Evolutionary conservation across 2,797 vertebrate species (phyloP), one percentile per base, ranked within the genome.

Genomic region (Sebastes oblongus): DNA sequence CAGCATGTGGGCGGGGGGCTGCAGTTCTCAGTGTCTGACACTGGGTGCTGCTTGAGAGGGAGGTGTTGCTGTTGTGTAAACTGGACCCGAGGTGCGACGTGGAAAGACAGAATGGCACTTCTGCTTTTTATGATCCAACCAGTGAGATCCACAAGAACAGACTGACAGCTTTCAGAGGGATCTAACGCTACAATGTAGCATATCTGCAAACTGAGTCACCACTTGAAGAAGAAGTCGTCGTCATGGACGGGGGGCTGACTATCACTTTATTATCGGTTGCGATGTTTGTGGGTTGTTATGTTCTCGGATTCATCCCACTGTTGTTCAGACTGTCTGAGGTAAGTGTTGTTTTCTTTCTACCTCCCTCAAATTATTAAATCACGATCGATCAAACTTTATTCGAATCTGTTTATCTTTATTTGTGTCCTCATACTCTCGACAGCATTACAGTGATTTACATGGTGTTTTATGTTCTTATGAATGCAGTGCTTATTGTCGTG

Each of bases 231-330:
- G 20, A 32, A 27, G 55, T 4, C 34, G 50, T 24, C 70, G 82
- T 27, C 80, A 97, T 97, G 96, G 96, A 97, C 77, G 96, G 94
- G 2, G 95, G 92, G 0, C 8, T 94, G 39, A 89, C 86, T 36
- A 87, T 97, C 56, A 89, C 95, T 82, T 85, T 94, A 5, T 89
- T 96, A 29, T 97, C 96, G 11, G 86, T 92, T 4, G 95, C 92
- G 24, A 97, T 96, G 96, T 97, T 97, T 84, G 22, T 95, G 7
- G 96, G 96, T 6, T 95, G 94, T 77, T 96, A 96, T 73, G 2
- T 95, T 0, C 89, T 97, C 2, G 96, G 96, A 67, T 90, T 96
- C 71, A 93, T 96, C 62, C 96, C 96, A 1, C 89, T 97, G 16
- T 74, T 95, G 66, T 88, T 96, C 74, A 92, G 70, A 77, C 93